Conservation (phyloP, 2,797 vertebrate species). For the Leptatherina wallacei region DNA sequence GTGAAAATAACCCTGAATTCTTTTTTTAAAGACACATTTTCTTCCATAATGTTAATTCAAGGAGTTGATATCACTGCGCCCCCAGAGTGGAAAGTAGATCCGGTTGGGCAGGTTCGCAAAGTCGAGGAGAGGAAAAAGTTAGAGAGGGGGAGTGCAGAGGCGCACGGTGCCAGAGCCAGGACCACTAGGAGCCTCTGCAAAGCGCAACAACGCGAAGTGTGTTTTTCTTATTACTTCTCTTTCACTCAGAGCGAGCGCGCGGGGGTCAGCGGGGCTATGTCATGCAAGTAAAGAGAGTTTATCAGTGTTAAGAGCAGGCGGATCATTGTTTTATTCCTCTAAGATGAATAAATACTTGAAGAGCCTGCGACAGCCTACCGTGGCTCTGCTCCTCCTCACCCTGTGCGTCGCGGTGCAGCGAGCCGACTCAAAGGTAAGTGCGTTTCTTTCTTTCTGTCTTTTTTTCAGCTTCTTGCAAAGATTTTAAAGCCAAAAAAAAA, state of each 20-base stretch:
- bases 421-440: conserved; percentile 82
- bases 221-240: conserved; percentile 5
- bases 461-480: neutral
- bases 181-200: conserved; percentile 61
- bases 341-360: conserved; percentile 77
- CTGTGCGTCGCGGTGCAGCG: conserved; percentile 74
- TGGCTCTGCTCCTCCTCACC: conserved; percentile 68
- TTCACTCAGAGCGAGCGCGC: conserved; percentile 25
- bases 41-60: neutral
- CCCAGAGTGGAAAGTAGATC: conserved; percentile 70
- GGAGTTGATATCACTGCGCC: conserved; percentile 46
- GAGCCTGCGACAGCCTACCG: conserved; percentile 69
- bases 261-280: conserved; percentile 45
- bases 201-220: conserved; percentile 47
- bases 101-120: conserved; percentile 77
- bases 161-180: conserved; percentile 73
- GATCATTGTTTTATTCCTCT: conserved; percentile 58
- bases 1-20: neutral
- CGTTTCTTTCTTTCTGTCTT: neutral
- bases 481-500: neutral
- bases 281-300: conserved; percentile 48
- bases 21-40: neutral
- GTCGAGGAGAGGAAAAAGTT: conserved; percentile 73
- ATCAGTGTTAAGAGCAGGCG: conserved; percentile 68
- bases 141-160: conserved; percentile 74